Conservation (phyloP, 2,888 invertebrate genomes). For the Acrocyrtus sp. region DNA sequence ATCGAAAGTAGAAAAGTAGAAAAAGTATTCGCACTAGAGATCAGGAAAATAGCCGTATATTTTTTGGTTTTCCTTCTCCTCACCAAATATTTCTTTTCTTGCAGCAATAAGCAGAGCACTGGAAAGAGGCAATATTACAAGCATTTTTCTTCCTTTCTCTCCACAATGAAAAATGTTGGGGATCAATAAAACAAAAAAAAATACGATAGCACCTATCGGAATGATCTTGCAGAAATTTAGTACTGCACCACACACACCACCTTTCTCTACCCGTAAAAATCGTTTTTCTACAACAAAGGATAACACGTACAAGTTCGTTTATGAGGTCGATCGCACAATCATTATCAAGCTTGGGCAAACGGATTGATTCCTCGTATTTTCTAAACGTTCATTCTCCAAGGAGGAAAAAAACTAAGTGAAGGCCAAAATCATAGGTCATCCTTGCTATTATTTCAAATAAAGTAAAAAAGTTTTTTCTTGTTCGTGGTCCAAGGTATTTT, state of each 20-base stretch:
- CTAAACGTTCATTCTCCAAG: neutral
- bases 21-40: too few relatives aligned
- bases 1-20: neutral
- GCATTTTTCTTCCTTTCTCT: neutral
- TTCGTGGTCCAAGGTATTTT: neutral
- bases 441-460: neutral
- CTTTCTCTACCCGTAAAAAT: neutral
- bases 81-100: neutral
- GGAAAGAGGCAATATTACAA: neutral
- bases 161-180: conserved; percentile 15
- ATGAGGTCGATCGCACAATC: neutral
- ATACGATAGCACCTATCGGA: neutral
- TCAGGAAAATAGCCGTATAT: conserved; percentile 1
- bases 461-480: neutral
- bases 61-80: conserved; percentile 19
- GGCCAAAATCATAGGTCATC: neutral
- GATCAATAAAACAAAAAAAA: conserved; percentile 37
- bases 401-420: neutral
- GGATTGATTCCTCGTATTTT: neutral
- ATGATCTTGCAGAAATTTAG: neutral
- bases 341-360: neutral
- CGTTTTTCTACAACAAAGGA: neutral
- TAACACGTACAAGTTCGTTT: neutral
- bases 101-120: neutral
- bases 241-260: neutral